These are phyloP conservation scores for Cydia pomonella DNA, from an alignment of 1,140 invertebrate genomes.

Conservation along the genomic window DNA sequence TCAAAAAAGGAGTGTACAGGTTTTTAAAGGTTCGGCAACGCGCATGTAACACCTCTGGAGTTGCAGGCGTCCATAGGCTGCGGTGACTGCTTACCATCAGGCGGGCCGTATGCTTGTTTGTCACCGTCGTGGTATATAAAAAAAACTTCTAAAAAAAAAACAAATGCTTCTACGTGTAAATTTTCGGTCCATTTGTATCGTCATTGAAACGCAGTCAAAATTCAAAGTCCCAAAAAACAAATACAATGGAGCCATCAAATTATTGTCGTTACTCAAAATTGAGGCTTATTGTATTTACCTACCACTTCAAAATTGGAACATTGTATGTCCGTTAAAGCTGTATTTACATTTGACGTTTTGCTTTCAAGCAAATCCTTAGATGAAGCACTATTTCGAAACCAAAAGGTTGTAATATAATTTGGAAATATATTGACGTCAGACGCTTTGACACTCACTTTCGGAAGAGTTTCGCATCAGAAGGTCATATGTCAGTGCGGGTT, in stretches of 20 bases:
- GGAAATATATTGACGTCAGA: too few species aligned
- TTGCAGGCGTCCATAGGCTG: too few species aligned
- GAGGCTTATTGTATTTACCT: conserved; percentile 6
- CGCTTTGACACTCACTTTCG: neutral
- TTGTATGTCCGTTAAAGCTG: neutral
- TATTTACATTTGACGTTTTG: neutral
- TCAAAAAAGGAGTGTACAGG: too few species aligned
- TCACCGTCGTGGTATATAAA: too few species aligned
- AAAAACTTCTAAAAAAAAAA: too few species aligned
- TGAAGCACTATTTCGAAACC: neutral
- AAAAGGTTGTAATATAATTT: neutral
- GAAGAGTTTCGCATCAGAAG: neutral
- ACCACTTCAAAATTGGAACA: neutral
- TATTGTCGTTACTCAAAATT: neutral
- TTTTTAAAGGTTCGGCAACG: too few species aligned
- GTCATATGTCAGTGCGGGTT: neutral
- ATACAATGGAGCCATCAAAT: conserved; percentile 5
- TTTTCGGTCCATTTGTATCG: neutral
- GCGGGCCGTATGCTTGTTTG: too few species aligned
- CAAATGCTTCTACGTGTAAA: too few species aligned
- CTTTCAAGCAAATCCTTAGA: neutral
- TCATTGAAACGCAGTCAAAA: conserved; percentile 1
- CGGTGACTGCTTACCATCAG: too few species aligned
- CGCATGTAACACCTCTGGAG: too few species aligned
- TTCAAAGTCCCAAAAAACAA: neutral